Conservation (phyloP, 2,797 vertebrate species). For the Pristis pectinata region DNA sequence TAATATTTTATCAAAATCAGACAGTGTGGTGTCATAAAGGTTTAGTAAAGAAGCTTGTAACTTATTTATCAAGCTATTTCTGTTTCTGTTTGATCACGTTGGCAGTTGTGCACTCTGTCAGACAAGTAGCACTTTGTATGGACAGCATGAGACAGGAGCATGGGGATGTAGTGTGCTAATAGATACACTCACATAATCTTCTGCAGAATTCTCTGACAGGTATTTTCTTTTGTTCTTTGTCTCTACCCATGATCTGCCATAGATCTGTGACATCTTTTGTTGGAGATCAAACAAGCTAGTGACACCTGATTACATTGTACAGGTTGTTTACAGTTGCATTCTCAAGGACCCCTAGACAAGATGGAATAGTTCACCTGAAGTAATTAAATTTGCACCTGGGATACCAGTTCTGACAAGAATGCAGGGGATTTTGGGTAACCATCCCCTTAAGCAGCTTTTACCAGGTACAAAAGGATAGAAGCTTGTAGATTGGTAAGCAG, state of each 20-base stretch:
- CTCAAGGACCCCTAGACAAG: conserved; percentile 72
- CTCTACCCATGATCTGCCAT: conserved; percentile 75
- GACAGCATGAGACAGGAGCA: conserved; percentile 62
- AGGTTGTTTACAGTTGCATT: conserved; percentile 85
- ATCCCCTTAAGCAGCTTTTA: conserved; percentile 55
- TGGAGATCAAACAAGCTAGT: conserved; percentile 83
- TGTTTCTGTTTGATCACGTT: conserved; percentile 37
- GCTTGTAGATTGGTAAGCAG: conserved; percentile 50
- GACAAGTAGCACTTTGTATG: conserved; percentile 54
- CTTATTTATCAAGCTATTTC: conserved; percentile 30
- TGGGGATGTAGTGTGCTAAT: conserved; percentile 69
- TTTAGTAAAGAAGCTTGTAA: conserved; percentile 29
- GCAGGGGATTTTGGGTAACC: conserved; percentile 47
- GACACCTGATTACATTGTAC: conserved; percentile 88
- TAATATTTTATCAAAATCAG: conserved; percentile 34
- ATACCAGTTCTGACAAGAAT: conserved; percentile 75
- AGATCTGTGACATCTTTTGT: conserved; percentile 85
- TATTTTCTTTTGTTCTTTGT: conserved; percentile 78
- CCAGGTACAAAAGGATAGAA: conserved; percentile 48
- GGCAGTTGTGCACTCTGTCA: conserved; percentile 56
- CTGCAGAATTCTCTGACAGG: conserved; percentile 72
- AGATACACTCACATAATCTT: conserved; percentile 75
- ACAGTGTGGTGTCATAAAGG: neutral
- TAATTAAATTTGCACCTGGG: conserved; percentile 95
- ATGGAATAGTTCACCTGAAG: conserved; percentile 77